Conservation (phyloP, 2,797 vertebrate genomes). For the Gymnopithys bicolor region DNA sequence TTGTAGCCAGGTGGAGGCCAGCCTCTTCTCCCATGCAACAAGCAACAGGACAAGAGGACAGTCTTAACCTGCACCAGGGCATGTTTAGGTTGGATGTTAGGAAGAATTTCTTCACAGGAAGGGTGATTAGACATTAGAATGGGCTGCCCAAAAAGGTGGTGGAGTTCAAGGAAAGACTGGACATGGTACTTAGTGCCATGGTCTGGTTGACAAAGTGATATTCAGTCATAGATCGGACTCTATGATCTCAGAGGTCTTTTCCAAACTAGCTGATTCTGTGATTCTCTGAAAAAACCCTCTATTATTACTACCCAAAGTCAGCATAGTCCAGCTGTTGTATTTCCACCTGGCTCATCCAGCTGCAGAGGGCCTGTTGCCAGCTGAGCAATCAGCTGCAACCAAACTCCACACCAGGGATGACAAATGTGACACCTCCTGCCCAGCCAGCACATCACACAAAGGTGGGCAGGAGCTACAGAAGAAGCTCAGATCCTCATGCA, state of each 20-base stretch:
- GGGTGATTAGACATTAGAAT: background rate
- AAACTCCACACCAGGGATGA: background rate
- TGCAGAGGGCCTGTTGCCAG: background rate
- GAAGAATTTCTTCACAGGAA: background rate
- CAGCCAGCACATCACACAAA: background rate
- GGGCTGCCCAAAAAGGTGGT: background rate
- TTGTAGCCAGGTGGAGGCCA: background rate
- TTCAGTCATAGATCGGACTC: background rate
- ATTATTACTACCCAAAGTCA: background rate
- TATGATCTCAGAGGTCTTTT: background rate
- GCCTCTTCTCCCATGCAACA: background rate
- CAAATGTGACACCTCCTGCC: background rate
- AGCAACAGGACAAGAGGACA: background rate
- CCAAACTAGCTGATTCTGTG: background rate
- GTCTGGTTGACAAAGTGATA: background rate
- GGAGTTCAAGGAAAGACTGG: background rate
- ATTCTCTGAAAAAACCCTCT: background rate
- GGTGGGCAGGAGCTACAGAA: background rate
- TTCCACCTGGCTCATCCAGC: background rate
- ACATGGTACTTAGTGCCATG: background rate
- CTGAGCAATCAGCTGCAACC: background rate
- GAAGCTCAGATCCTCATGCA: background rate
- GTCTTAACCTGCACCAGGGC: background rate
- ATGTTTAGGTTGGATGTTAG: background rate
- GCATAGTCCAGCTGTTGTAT: background rate